Conservation (phyloP, 92 coral and sea anemone species). For the Epizoanthus fatuus region DNA sequence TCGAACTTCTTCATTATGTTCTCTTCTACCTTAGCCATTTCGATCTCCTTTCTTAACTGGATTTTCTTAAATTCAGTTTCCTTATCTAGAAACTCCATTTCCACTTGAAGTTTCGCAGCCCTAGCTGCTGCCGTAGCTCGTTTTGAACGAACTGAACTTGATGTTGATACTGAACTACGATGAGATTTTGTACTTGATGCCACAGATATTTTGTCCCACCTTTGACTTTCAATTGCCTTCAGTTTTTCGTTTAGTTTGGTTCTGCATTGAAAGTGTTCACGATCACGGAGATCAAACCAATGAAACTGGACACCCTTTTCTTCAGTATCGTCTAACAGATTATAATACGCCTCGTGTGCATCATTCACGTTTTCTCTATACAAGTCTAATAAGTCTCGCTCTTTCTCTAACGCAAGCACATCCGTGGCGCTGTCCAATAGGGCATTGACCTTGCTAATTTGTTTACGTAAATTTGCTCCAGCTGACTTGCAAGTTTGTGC, state of each 20-base stretch:
- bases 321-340: conserved; percentile 24
- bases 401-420: conserved; percentile 42
- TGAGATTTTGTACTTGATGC: conserved; percentile 22
- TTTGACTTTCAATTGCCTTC: conserved; percentile 5
- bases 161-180: conserved; percentile 17
- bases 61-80: conserved; percentile 61
- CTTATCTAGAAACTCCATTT: conserved; percentile 64
- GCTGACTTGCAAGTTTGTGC: conserved; percentile 50
- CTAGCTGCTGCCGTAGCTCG: conserved; percentile 64
- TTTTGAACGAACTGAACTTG: conserved; percentile 62
- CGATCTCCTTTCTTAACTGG: conserved; percentile 1
- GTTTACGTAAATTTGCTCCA: conserved; percentile 65
- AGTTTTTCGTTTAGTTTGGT: conserved; percentile 43
- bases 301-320: conserved; percentile 43
- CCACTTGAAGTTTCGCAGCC: conserved; percentile 68
- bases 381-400: conserved; percentile 53
- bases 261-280: conserved; percentile 64
- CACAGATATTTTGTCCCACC: conserved; percentile 25
- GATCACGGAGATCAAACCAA: conserved; percentile 60
- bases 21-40: conserved; percentile 63
- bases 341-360: conserved; percentile 48
- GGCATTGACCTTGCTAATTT: conserved; percentile 53
- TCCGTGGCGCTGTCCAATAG: conserved; percentile 20
- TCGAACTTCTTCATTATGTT: conserved; percentile 39
- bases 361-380: conserved; percentile 55